phyloP scores from a whole-genome alignment of 2,113 vertebrate genomes.

The Scytalopus superciliaris region DNA sequence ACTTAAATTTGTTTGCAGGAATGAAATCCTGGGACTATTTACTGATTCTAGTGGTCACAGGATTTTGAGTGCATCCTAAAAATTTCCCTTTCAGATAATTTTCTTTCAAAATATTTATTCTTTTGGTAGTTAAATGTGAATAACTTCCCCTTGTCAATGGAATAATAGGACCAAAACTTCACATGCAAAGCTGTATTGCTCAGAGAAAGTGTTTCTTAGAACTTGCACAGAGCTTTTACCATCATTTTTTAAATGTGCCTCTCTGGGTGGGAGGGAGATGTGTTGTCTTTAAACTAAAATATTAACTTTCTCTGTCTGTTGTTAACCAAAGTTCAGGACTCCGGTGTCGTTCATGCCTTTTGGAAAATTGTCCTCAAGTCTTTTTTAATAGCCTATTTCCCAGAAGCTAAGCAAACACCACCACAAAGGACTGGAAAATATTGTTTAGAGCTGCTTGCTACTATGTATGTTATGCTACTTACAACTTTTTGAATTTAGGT shows the following conservation, averaged over 20 bases:
- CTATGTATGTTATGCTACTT: not conserved
- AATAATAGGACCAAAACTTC: not conserved
- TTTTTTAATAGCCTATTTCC: not conserved
- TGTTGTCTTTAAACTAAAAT: not conserved
- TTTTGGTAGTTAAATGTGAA: not conserved
- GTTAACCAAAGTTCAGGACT: not conserved
- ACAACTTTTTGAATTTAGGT: not conserved
- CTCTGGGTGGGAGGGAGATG: not conserved
- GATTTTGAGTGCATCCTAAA: not conserved
- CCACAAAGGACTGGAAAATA: not conserved
- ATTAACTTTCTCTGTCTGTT: not conserved
- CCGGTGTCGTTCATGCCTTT: not conserved
- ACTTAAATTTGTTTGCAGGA: not conserved
- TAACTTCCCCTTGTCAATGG: not conserved
- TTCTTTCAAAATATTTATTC: not conserved
- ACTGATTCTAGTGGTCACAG: not conserved
- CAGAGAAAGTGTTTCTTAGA: not conserved
- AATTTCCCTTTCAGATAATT: not conserved
- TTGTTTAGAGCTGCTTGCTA: not conserved
- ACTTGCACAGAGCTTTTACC: not conserved
- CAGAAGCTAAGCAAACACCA: not conserved
- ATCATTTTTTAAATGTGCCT: not conserved
- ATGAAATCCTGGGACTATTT: not conserved
- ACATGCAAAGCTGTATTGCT: not conserved
- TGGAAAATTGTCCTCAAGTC: not conserved